Evolutionary conservation across 1,140 invertebrate genomes (phyloP).

Genomic region (Drosophila pandora): DNA sequence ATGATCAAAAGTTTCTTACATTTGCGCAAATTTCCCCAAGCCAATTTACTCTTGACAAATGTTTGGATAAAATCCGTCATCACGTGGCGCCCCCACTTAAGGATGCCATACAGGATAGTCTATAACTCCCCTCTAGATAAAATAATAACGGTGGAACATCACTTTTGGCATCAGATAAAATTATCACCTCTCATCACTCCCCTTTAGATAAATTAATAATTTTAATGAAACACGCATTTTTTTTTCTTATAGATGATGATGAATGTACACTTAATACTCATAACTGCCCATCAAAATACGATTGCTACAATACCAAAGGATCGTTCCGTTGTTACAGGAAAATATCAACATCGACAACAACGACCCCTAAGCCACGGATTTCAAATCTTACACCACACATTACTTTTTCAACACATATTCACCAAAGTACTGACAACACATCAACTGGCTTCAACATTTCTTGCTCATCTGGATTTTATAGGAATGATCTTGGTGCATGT

Average conservation of each 20-base stretch:
- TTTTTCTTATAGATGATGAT: constrained; percentile 89
- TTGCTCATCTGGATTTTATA: constrained; percentile 65
- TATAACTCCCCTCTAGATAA: no score
- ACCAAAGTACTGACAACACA: background rate
- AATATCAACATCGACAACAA: constrained; percentile 53
- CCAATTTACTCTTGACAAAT: no score
- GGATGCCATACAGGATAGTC: no score
- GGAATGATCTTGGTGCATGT: constrained; percentile 75
- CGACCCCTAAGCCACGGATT: constrained; percentile 24
- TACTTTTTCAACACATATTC: background rate
- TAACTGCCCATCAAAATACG: constrained; percentile 91
- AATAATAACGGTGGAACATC: no score
- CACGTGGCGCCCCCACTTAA: no score
- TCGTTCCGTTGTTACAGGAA: constrained; percentile 76
- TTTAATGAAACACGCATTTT: background rate
- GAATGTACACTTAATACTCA: constrained; percentile 93
- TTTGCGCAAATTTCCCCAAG: no score
- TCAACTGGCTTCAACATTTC: constrained; percentile 12
- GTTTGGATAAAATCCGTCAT: no score
- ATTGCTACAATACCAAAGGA: constrained; percentile 91
- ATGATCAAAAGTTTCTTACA: no score
- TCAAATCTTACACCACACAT: background rate
- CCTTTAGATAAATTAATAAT: no score
- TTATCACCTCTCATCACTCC: no score
- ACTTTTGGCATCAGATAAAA: no score